Conservation (phyloP, 2,113 vertebrate genomes). For the Ramphastos sulfuratus region DNA sequence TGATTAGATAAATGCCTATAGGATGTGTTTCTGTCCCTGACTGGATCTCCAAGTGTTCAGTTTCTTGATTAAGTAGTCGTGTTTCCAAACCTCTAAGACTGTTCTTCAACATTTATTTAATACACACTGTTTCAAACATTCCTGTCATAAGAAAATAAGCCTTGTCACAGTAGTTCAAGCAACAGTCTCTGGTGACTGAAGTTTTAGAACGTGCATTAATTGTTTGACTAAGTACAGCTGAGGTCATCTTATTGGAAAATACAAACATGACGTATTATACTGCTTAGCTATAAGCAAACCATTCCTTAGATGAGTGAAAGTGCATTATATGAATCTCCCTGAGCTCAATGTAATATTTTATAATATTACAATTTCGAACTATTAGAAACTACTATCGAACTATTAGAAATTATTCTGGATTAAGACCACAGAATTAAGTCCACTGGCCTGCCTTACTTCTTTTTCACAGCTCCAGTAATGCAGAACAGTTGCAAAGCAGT, state of each 20-base stretch:
- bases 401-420: background rate
- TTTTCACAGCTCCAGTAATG: background rate
- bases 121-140: conserved; percentile 1
- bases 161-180: conserved; percentile 12
- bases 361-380: background rate
- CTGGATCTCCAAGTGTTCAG: conserved; percentile 1
- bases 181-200: background rate
- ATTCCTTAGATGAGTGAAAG: background rate
- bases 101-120: conserved; percentile 40
- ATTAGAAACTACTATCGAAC: no score
- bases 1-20: conserved; percentile 57
- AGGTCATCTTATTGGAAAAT: background rate
- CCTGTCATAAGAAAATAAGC: conserved; percentile 26
- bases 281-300: background rate
- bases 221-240: background rate
- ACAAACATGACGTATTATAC: background rate
- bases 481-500: background rate
- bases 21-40: background rate
- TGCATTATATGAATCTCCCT: background rate
- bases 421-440: background rate
- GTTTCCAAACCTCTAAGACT: conserved; percentile 31
- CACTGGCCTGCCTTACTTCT: background rate
- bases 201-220: background rate
- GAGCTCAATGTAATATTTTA: background rate
- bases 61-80: conserved; percentile 38